Percentiles rank a stretch among this genome's conserved stretches.
Conservation (phyloP, 2,113 vertebrate genomes). For the Colinus virginianus region DNA sequence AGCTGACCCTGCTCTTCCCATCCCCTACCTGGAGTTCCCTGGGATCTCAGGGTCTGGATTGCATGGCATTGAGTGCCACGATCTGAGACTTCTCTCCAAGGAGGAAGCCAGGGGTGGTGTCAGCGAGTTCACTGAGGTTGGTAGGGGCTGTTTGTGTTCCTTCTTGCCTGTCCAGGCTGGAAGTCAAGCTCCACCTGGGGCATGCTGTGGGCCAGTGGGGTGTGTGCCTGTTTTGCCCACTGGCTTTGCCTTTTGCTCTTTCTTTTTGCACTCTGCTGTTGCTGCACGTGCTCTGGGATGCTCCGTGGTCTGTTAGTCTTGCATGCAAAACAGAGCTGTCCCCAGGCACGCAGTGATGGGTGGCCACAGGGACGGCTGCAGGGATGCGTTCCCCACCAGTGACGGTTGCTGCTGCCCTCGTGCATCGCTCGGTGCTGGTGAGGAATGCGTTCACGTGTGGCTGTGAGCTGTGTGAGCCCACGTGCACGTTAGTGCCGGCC, state of each 20-base stretch:
- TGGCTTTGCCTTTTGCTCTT: background rate
- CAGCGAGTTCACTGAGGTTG: background rate
- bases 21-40: background rate
- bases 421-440: background rate
- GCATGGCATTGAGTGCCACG: background rate
- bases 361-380: background rate
- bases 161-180: background rate
- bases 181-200: background rate
- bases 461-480: background rate
- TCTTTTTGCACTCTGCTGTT: background rate
- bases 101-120: background rate
- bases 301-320: background rate
- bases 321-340: background rate
- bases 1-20: background rate
- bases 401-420: background rate
- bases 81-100: background rate
- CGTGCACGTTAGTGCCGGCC: accelerated
- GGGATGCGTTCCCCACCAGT: accelerated
- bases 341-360: accelerated
- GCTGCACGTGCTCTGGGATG: accelerated
- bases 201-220: background rate
- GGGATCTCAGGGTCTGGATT: background rate
- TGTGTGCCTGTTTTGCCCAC: background rate
- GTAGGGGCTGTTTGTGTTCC: background rate
- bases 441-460: accelerated